Evolutionary conservation across 2,888 invertebrate genomes (phyloP).

Genomic region (Scaptomyza parva): DNA sequence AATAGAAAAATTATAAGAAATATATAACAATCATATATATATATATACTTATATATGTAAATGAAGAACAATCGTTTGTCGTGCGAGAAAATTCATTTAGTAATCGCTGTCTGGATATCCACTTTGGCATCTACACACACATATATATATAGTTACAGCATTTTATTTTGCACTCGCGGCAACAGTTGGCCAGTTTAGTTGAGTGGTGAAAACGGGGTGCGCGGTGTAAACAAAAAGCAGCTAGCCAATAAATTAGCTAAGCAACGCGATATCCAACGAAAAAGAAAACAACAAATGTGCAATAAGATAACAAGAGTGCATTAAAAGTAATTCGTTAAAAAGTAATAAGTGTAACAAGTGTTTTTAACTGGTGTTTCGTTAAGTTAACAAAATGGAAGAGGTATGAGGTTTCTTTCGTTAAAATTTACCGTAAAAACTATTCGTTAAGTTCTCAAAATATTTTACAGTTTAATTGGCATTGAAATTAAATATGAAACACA

Average conservation of each 20-base stretch:
- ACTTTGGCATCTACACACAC: too few relatives aligned
- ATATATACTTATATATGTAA: conserved; percentile 11
- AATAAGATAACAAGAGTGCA: conserved; percentile 1
- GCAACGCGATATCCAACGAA: conserved; percentile 12
- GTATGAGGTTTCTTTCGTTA: conserved; percentile 48
- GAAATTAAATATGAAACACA: not conserved
- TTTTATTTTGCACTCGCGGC: conserved; percentile 29
- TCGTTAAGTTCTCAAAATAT: not conserved
- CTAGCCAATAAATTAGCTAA: conserved; percentile 16
- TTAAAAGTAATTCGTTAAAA: conserved; percentile 3
- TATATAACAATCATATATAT: conserved; percentile 22
- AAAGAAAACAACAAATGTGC: conserved; percentile 25
- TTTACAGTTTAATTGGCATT: not conserved
- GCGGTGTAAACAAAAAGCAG: conserved; percentile 31
- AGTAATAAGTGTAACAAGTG: conserved; percentile 12
- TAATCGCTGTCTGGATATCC: conserved; percentile 22
- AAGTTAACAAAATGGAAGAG: conserved; percentile 57
- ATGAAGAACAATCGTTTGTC: conserved; percentile 7
- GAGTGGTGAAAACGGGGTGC: conserved; percentile 1
- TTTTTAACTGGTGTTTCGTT: conserved; percentile 24
- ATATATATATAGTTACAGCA: conserved; percentile 17
- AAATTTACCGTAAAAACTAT: not conserved
- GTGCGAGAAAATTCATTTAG: conserved; percentile 26
- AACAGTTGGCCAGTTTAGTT: conserved; percentile 48
- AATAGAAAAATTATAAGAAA: conserved; percentile 33